phyloP scores from a whole-genome alignment of 2,113 vertebrate genomes.

The Castor canadensis region DNA sequence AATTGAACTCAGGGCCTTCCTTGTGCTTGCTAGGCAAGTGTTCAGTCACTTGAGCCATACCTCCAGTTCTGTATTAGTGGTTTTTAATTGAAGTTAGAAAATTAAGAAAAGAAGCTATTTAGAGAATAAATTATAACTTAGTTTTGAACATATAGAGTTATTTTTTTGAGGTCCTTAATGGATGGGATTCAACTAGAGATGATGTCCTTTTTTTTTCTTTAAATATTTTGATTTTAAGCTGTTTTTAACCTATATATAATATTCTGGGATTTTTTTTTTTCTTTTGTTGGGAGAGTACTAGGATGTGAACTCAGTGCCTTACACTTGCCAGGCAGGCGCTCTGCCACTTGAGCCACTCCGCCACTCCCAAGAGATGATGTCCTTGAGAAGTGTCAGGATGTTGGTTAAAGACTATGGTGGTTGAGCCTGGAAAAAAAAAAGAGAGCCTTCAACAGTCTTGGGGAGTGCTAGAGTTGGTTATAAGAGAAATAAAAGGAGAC shows the following conservation, averaged over 20 bases:
- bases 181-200: not conserved
- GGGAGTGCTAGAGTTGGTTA: not conserved
- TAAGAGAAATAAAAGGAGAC: not conserved
- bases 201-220: too few relatives aligned
- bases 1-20: too few relatives aligned
- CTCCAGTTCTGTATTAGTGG: not conserved
- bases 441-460: not conserved
- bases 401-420: not conserved
- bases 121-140: not conserved
- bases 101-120: not conserved
- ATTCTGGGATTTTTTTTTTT: too few relatives aligned
- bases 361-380: not conserved
- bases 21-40: too few relatives aligned
- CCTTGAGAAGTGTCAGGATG: not conserved
- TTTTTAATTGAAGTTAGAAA: slow-evolving; percentile 12
- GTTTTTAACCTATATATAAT: too few relatives aligned
- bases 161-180: not conserved
- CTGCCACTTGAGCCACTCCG: too few relatives aligned
- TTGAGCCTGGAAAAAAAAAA: not conserved
- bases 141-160: not conserved
- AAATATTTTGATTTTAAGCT: too few relatives aligned
- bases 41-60: too few relatives aligned
- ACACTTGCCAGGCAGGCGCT: too few relatives aligned
- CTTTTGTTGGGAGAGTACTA: too few relatives aligned
- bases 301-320: too few relatives aligned